phyloP scores from a whole-genome alignment of 2,113 vertebrate genomes.

The Ibidorhyncha struthersii region DNA sequence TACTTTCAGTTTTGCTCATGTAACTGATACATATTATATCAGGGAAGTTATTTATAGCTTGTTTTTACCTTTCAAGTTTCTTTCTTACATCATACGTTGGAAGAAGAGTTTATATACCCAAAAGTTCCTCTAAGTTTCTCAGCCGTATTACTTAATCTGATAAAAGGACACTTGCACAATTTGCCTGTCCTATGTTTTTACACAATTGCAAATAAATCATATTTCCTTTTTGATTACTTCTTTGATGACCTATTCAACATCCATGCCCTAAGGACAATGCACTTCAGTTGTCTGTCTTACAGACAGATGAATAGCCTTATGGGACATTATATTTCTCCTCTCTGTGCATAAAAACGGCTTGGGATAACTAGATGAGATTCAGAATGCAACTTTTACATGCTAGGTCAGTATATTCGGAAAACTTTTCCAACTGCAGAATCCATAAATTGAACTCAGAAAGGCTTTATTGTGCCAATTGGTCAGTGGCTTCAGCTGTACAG shows the following conservation, averaged over 20 bases:
- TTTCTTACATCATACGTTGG: neutral
- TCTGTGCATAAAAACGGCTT: neutral
- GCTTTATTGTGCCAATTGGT: neutral
- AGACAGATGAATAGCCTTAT: neutral
- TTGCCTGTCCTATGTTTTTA: neutral
- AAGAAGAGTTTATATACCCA: neutral
- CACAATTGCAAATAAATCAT: neutral
- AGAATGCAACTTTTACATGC: neutral
- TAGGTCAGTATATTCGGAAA: neutral
- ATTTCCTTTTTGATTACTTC: neutral
- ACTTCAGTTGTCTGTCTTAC: neutral
- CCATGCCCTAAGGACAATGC: neutral
- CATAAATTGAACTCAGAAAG: neutral
- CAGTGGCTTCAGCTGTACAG: neutral
- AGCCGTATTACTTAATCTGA: neutral
- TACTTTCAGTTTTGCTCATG: neutral
- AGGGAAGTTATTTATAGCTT: neutral
- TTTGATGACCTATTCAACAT: neutral
- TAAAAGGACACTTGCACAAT: neutral
- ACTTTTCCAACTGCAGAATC: neutral
- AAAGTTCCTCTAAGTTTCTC: neutral
- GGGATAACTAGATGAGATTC: neutral
- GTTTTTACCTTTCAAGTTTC: neutral
- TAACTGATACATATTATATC: neutral
- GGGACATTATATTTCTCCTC: neutral